Conservation (phyloP, 1,140 invertebrate species). For the Dinoponera quadriceps region DNA sequence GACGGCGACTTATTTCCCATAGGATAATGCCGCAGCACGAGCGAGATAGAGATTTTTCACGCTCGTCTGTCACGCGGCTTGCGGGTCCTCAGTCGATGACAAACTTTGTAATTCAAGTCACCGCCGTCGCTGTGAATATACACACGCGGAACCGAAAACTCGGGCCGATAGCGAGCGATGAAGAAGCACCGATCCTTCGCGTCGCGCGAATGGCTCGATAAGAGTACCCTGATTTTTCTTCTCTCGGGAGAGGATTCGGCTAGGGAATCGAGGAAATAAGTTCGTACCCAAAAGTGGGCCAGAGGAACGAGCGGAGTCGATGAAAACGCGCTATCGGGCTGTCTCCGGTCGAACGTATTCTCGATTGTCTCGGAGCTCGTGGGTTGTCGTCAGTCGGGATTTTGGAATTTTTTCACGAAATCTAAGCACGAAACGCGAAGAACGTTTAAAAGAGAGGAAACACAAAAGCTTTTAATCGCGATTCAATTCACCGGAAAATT, state of each 20-base stretch:
- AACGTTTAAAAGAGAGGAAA: background rate
- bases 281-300: background rate
- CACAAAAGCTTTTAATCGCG: background rate
- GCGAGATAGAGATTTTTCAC: background rate
- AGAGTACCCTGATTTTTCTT: conserved; percentile 2
- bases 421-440: background rate
- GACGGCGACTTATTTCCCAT: conserved; percentile 25
- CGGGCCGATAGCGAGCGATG: background rate
- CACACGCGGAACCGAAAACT: conserved; percentile 14
- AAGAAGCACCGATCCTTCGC: background rate
- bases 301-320: background rate
- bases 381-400: background rate
- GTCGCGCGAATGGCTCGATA: background rate
- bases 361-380: background rate
- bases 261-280: conserved; percentile 16
- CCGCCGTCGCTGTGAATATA: background rate
- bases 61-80: conserved; percentile 17
- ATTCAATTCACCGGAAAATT: conserved; percentile 9
- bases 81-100: conserved; percentile 8
- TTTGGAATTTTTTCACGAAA: background rate
- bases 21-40: conserved; percentile 27
- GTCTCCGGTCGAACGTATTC: background rate
- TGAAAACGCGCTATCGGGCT: background rate
- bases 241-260: background rate
- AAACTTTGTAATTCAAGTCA: conserved; percentile 42